These are phyloP conservation scores for Himalopsyche japonica DNA, from an alignment of 2,888 invertebrate species.

Conservation along the genomic window DNA sequence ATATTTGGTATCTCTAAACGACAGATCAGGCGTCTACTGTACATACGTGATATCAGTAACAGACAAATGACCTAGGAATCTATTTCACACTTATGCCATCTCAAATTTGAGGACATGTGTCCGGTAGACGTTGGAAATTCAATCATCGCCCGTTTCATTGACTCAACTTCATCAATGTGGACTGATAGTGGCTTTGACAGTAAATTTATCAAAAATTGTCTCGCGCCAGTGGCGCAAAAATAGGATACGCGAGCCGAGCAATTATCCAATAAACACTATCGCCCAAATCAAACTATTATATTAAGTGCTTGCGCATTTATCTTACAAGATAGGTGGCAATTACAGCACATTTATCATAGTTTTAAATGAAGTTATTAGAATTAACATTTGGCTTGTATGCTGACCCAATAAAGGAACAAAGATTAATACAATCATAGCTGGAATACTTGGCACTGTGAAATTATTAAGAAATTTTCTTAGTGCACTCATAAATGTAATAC, in stretches of 20 bases:
- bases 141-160: not conserved
- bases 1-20: too few species aligned
- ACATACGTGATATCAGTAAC: too few species aligned
- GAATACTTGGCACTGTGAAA: too few species aligned
- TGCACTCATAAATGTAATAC: too few species aligned
- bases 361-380: not conserved
- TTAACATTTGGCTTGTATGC: not conserved
- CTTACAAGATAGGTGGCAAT: not conserved
- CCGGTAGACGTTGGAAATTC: not conserved
- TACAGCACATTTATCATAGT: not conserved
- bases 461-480: too few species aligned
- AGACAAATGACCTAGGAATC: not conserved
- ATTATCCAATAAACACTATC: not conserved
- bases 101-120: not conserved
- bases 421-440: not conserved
- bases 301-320: not conserved
- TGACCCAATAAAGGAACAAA: not conserved
- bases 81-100: not conserved
- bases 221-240: not conserved
- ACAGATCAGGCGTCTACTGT: too few species aligned
- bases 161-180: not conserved
- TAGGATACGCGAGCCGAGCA: not conserved
- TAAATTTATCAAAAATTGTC: not conserved
- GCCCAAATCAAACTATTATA: not conserved
- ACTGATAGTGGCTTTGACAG: not conserved